Conservation (phyloP, 2,888 invertebrate species). For the Drosophila leonis region DNA sequence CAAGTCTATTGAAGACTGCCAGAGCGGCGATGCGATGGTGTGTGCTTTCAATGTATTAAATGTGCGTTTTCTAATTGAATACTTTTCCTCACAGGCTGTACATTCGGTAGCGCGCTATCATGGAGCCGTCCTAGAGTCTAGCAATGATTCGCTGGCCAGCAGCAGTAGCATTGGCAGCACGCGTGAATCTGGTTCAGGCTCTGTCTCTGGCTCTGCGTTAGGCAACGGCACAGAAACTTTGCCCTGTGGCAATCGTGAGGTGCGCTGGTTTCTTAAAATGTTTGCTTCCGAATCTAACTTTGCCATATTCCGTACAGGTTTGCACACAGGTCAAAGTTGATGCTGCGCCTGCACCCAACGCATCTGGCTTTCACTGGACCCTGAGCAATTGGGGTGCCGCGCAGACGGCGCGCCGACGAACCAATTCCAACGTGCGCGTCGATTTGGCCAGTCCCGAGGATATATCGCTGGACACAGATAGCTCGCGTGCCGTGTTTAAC, state of each 20-base stretch:
- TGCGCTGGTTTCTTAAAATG: conserved; percentile 31
- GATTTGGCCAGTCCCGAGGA: conserved; percentile 95
- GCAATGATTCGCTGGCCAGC: conserved; percentile 87
- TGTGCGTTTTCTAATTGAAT: background rate
- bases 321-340: conserved; percentile 84
- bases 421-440: conserved; percentile 88
- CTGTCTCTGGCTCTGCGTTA: conserved; percentile 81
- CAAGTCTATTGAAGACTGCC: conserved; percentile 91
- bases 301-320: conserved; percentile 65
- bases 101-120: conserved; percentile 86
- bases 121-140: conserved; percentile 86
- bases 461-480: conserved; percentile 93
- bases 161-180: conserved; percentile 85
- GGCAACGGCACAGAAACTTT: conserved; percentile 85
- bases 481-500: conserved; percentile 91
- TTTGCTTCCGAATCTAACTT: background rate
- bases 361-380: conserved; percentile 87
- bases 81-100: conserved; percentile 68
- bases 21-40: conserved; percentile 87
- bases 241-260: conserved; percentile 85
- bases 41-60: background rate
- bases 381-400: conserved; percentile 87
- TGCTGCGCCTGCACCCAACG: conserved; percentile 81
- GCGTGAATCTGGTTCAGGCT: conserved; percentile 83
- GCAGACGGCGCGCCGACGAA: conserved; percentile 85